Evolutionary conservation across 2,113 vertebrate species (phyloP).

Genomic region (Dolichallabes microphthalmus): DNA sequence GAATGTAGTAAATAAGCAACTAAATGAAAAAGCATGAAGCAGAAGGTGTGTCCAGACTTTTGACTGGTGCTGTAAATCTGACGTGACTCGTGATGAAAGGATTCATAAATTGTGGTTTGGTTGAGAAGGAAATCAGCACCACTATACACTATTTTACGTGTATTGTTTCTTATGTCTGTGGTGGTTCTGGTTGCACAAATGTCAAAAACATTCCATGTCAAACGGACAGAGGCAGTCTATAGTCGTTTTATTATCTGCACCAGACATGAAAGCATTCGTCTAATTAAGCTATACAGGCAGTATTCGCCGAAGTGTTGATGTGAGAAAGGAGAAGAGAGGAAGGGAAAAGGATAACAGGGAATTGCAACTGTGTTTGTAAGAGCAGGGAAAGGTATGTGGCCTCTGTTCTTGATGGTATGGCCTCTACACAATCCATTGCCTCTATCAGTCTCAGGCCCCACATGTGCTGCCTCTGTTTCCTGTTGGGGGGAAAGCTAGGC

Average conservation of each 20-base stretch:
- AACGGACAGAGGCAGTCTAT: neutral
- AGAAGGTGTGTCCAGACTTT: too few species aligned
- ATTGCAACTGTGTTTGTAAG: constrained; percentile 42
- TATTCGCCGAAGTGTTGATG: neutral
- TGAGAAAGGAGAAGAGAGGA: constrained; percentile 23
- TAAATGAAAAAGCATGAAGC: too few species aligned
- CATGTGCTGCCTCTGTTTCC: constrained; percentile 73
- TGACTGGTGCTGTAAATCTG: neutral
- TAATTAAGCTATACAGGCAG: neutral
- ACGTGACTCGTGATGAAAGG: neutral
- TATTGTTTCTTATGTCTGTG: neutral
- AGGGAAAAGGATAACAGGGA: constrained; percentile 13
- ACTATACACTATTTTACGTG: neutral
- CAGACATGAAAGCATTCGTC: constrained; percentile 19
- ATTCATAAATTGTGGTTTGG: neutral
- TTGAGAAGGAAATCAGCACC: neutral
- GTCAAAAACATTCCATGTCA: neutral
- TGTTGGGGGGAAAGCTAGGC: constrained; percentile 67
- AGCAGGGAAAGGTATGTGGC: constrained; percentile 63
- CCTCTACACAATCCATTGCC: constrained; percentile 63
- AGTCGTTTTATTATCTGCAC: constrained; percentile 4
- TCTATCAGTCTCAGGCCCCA: constrained; percentile 70
- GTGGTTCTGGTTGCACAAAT: neutral
- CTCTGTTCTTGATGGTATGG: constrained; percentile 75
- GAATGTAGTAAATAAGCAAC: too few species aligned